Evolutionary conservation across 2,888 invertebrate genomes (phyloP).

Genomic region (Esperia sulphurella): DNA sequence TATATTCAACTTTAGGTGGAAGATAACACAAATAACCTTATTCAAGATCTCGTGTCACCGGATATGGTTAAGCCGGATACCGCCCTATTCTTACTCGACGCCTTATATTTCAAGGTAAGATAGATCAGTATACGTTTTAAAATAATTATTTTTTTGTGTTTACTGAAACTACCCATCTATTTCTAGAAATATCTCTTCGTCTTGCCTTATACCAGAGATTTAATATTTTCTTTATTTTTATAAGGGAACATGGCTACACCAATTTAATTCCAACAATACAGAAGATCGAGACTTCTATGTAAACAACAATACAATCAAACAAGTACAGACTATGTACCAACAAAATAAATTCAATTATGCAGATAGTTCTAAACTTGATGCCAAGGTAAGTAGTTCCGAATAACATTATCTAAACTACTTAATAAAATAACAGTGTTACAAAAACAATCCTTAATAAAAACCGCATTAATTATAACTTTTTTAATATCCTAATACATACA

Average conservation of each 20-base stretch:
- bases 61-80: conserved; percentile 25
- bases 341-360: conserved; percentile 59
- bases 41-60: conserved; percentile 31
- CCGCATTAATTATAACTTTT: no score
- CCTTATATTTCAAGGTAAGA: conserved; percentile 42
- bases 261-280: conserved; percentile 81
- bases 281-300: conserved; percentile 81
- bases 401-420: not conserved
- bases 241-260: conserved; percentile 82
- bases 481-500: no score
- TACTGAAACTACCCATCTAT: no score
- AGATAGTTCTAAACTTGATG: conserved; percentile 45
- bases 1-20: conserved; percentile 28
- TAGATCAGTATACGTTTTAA: not conserved
- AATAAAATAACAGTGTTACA: not conserved
- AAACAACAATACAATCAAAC: conserved; percentile 66
- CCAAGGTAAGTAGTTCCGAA: conserved; percentile 37
- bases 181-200: no score
- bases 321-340: conserved; percentile 84
- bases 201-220: no score
- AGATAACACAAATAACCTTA: conserved; percentile 33
- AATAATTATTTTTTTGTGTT: no score
- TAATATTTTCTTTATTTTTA: conserved; percentile 2
- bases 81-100: conserved; percentile 37
- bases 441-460: no score